These are phyloP conservation scores for Oscheius sp. DNA, from an alignment of 2,888 invertebrate genomes.

Conservation along the genomic window DNA sequence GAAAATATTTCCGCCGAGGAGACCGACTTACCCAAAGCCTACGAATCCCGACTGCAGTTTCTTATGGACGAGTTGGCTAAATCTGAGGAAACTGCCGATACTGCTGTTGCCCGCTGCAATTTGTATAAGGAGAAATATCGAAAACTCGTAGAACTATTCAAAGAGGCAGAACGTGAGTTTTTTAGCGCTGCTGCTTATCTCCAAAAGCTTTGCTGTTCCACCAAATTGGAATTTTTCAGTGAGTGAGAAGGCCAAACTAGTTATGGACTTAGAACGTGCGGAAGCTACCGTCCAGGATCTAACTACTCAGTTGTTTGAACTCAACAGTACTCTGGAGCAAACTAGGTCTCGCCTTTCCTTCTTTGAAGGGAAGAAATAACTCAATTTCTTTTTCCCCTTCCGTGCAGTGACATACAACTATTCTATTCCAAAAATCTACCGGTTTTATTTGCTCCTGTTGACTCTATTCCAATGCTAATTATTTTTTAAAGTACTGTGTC, in stretches of 20 bases:
- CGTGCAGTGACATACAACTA: background rate
- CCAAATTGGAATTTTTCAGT: conserved; percentile 1
- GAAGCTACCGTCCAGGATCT: background rate
- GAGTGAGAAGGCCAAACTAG: conserved; percentile 17
- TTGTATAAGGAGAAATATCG: conserved; percentile 20
- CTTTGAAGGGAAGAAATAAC: background rate
- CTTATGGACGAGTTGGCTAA: too few species aligned
- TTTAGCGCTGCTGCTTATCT: too few species aligned
- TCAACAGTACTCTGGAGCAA: background rate
- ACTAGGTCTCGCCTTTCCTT: background rate
- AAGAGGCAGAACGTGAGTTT: conserved; percentile 19
- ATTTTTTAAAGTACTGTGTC: too few species aligned
- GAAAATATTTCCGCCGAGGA: too few species aligned
- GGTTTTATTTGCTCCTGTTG: too few species aligned
- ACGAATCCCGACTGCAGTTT: too few species aligned
- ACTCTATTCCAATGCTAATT: too few species aligned
- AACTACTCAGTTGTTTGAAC: background rate
- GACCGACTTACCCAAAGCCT: too few species aligned
- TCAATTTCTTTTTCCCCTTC: background rate
- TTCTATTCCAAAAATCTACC: background rate
- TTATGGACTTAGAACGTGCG: background rate
- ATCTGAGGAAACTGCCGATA: too few species aligned
- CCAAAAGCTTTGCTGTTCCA: background rate
- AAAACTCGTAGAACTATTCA: conserved; percentile 18
- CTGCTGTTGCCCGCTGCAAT: too few species aligned